Conservation (phyloP, 2,888 invertebrate genomes). For the Xylota sylvarum region DNA sequence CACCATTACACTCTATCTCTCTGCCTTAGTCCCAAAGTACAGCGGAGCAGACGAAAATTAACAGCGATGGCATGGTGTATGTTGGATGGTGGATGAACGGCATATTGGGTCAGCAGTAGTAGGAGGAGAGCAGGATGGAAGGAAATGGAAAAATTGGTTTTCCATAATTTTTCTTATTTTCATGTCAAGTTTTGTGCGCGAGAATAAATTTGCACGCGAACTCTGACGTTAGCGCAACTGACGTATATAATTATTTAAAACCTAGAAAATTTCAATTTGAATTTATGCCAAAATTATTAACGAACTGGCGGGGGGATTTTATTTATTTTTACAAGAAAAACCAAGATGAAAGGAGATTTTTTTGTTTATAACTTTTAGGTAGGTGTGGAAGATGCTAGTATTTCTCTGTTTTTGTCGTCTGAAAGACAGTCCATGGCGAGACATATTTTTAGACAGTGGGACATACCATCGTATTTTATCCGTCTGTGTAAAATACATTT, state of each 20-base stretch:
- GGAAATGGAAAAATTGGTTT: slow-evolving; percentile 44
- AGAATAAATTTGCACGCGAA: slow-evolving; percentile 48
- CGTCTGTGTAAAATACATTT: slow-evolving; percentile 14
- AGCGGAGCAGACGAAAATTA: slow-evolving; percentile 34
- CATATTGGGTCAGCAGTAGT: slow-evolving; percentile 7
- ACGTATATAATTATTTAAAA: slow-evolving; percentile 1
- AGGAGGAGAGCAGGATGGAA: not conserved
- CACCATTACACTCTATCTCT: slow-evolving; percentile 9
- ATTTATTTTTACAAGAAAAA: slow-evolving; percentile 44
- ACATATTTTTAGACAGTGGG: slow-evolving; percentile 68
- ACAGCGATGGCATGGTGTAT: slow-evolving; percentile 3
- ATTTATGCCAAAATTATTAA: slow-evolving; percentile 50
- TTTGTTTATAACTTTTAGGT: slow-evolving; percentile 25
- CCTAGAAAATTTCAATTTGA: slow-evolving; percentile 15
- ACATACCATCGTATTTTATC: not conserved
- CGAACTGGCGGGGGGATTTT: not conserved
- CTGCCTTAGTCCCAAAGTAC: not conserved
- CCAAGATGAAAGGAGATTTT: slow-evolving; percentile 41
- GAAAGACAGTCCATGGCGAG: slow-evolving; percentile 52
- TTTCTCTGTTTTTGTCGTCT: slow-evolving; percentile 41
- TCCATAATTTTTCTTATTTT: slow-evolving; percentile 49
- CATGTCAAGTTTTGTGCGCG: not conserved
- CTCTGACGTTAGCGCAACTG: slow-evolving; percentile 64
- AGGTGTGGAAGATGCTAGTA: not conserved
- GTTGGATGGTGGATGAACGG: slow-evolving; percentile 3